Evolutionary conservation across 2,113 vertebrate genomes (phyloP).

Genomic region (Vicugna pacos): DNA sequence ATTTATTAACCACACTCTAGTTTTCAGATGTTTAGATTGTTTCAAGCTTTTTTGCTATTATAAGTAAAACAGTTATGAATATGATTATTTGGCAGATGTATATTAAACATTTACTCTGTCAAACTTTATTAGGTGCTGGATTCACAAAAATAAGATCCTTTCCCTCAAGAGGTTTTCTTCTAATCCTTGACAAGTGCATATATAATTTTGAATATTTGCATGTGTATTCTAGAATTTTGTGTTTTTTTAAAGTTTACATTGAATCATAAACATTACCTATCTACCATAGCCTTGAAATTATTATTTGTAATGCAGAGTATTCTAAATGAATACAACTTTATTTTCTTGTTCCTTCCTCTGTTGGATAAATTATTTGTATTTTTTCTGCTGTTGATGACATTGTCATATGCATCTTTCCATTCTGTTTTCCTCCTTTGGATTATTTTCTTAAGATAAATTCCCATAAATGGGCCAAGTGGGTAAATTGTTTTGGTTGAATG

Average conservation of each 20-base stretch:
- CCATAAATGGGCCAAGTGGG: neutral
- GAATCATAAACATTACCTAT: neutral
- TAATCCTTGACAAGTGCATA: neutral
- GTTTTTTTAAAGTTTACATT: neutral
- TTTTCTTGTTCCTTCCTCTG: neutral
- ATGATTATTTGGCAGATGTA: neutral
- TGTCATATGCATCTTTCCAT: neutral
- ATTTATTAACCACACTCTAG: neutral
- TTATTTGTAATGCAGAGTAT: neutral
- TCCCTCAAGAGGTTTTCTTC: neutral
- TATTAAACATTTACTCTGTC: neutral
- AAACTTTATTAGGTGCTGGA: neutral
- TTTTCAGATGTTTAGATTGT: neutral
- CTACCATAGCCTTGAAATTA: neutral
- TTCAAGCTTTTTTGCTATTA: neutral
- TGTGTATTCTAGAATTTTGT: neutral
- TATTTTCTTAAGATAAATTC: neutral
- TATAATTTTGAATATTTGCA: constrained; percentile 7
- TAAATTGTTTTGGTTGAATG: constrained; percentile 32
- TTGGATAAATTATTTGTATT: constrained; percentile 14
- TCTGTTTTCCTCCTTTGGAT: neutral
- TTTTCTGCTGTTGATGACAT: neutral
- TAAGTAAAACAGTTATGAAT: neutral
- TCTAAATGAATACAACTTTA: neutral
- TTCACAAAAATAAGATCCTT: neutral